Evolutionary conservation across 2,113 vertebrate genomes (phyloP), one percentile per base, ranked within the genome.

Genomic region (Triplophysa rosa): DNA sequence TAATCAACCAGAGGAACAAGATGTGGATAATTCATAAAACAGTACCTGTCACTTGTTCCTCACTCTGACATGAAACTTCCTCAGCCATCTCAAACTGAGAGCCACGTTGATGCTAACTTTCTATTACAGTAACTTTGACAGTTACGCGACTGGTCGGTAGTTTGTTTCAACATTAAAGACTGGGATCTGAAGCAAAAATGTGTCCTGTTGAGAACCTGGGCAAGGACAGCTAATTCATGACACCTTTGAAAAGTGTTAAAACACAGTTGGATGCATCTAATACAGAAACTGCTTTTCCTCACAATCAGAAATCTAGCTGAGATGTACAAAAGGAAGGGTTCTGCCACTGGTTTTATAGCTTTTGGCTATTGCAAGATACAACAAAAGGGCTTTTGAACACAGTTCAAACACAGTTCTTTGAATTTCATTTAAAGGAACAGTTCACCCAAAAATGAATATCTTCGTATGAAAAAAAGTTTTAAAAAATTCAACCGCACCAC

Each of bases 21-120:
- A 65, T 21, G 33, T 80, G 45, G 58, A 72, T 84, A 49, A 80
- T 84, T 72, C n/a, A 84, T 73, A 59, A 77, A 54, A 59, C 75
- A 23, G 42, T 26, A 21, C 9, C 52, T 64, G 62, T 77, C 29
- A 13, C 2, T 75, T 66, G 77, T 68, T 83, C 67, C 63, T 67
- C 66, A 62, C 26, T 52, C 42, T 54, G 62, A 33, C 61, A 45
- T 37, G 24, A 52, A 76, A 54, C 74, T 52, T 77, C 74, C 74
- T 19, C 74, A 37, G 65, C 17, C 26, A 77, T 77, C 33, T 37
- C 33, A 37, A 37, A 37, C 33, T 29, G 29, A 29, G 29, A 29
- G 4, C 29, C 0, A 4, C 3, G 29, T 29, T 29, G 29, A 29
- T 29, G 29, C 29, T 29, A 37, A 37, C 33, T 37, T 37, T 37